phyloP scores from a whole-genome alignment of 1,140 invertebrate species.

The Neoseiulus cucumeris region DNA sequence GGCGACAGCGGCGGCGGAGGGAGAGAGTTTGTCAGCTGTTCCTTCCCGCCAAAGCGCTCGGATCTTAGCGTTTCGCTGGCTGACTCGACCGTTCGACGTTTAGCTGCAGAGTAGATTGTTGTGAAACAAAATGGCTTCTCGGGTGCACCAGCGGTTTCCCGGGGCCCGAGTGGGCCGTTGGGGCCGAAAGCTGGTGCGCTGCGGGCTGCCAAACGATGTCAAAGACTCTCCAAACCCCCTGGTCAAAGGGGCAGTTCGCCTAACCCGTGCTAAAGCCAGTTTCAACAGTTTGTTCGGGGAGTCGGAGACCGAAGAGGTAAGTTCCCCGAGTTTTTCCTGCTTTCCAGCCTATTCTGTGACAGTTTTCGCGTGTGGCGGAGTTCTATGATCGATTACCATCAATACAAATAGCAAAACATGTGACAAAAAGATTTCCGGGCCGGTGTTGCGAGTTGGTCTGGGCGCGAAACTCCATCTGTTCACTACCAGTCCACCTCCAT shows the following conservation, averaged over 20 bases:
- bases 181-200: constrained; percentile 3
- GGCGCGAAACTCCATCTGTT: no score
- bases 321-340: not conserved
- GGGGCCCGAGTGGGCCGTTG: constrained; percentile 9
- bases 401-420: no score
- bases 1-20: no score
- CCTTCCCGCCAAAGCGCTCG: constrained; percentile 1
- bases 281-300: not conserved
- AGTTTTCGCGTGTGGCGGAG: no score
- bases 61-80: constrained; percentile 2
- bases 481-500: no score
- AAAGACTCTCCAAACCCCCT: not conserved
- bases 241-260: not conserved
- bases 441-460: no score
- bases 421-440: no score
- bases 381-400: no score
- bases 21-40: no score
- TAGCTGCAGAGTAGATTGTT: not conserved
- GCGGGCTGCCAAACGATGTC: not conserved
- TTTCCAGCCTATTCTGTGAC: no score
- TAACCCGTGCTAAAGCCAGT: constrained; percentile 3
- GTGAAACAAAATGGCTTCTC: constrained; percentile 12
- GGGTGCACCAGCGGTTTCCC: constrained; percentile 10
- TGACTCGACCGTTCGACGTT: not conserved
- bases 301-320: constrained; percentile 3